Percentiles rank a stretch among this genome's conserved stretches.
phyloP scores from a whole-genome alignment of 2,797 vertebrate species.

The Anas flavirostris region DNA sequence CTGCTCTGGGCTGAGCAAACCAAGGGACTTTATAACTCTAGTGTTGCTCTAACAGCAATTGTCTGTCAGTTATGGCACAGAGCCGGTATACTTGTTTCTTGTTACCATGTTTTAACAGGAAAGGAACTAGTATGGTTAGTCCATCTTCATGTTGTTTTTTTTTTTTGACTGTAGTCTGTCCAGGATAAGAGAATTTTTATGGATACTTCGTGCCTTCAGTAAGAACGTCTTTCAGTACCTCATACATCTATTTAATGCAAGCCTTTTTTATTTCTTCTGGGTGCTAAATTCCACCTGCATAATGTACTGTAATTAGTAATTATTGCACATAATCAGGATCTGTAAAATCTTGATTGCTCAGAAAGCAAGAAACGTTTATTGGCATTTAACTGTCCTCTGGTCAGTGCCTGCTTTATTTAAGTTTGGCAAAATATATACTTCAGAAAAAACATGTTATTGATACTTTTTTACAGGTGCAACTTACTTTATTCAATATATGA shows the following conservation, averaged over 20 bases:
- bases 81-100: no score
- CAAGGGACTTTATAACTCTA: no score
- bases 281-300: background rate
- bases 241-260: background rate
- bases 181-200: no score
- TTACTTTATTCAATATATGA: background rate
- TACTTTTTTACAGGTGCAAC: background rate
- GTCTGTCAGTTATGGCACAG: no score
- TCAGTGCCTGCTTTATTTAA: slow-evolving; percentile 7
- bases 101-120: no score
- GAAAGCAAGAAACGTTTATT: background rate
- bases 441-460: background rate
- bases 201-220: background rate
- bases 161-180: no score
- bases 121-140: no score
- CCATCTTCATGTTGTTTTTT: no score
- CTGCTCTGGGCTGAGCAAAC: no score
- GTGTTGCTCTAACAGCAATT: no score
- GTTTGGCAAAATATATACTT: background rate
- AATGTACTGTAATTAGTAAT: background rate
- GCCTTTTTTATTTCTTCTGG: background rate
- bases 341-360: background rate
- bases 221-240: background rate
- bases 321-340: background rate
- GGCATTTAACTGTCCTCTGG: background rate